Evolutionary conservation across 2,797 vertebrate genomes (phyloP).

Genomic region (Phrynocephalus guinanensis): DNA sequence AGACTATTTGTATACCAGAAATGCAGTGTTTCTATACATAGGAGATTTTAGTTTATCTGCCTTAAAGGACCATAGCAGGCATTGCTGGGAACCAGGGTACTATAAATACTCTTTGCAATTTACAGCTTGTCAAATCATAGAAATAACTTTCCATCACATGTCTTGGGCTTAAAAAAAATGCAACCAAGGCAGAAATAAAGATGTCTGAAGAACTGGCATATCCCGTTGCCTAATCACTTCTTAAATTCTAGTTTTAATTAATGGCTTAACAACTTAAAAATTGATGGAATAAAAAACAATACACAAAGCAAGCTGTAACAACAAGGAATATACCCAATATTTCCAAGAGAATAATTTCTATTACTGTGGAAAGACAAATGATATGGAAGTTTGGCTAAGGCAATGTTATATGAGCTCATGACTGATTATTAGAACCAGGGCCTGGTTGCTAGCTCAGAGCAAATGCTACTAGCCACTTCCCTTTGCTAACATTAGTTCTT

Average conservation of each 20-base stretch:
- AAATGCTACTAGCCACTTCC: not conserved
- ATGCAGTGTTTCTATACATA: not conserved
- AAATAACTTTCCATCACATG: constrained; percentile 2
- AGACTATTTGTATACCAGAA: not conserved
- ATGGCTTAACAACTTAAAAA: not conserved
- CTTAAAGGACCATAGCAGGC: not conserved
- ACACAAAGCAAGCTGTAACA: not conserved
- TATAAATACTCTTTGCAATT: not conserved
- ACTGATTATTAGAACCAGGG: not conserved
- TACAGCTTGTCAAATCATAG: constrained; percentile 8
- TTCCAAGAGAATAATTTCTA: not conserved
- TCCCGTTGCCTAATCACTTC: not conserved
- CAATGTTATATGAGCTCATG: not conserved
- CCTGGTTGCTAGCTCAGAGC: not conserved
- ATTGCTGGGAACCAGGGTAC: not conserved
- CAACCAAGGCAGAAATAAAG: constrained; percentile 1
- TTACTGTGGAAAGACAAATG: not conserved
- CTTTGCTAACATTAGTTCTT: not conserved
- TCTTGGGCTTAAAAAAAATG: not conserved
- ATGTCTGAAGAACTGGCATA: not conserved
- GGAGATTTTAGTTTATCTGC: not conserved
- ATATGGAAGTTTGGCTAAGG: not conserved
- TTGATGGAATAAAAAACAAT: not conserved
- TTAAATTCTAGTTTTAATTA: constrained; percentile 11
- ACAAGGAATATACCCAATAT: not conserved